Evolutionary conservation across 2,888 invertebrate species (phyloP).

Genomic region (Neoitamus cyanurus): DNA sequence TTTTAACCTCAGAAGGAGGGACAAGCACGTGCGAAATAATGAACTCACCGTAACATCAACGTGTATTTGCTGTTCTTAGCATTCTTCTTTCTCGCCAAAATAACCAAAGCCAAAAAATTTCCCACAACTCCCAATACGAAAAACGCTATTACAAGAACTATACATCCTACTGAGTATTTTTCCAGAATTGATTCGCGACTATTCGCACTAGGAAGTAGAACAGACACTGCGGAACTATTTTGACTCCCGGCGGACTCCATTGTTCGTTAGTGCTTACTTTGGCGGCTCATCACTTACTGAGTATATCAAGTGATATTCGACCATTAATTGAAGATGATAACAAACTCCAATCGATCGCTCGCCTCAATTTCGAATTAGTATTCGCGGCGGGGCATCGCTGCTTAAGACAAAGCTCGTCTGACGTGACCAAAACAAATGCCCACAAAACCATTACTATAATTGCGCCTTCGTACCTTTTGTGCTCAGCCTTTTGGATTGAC

Average conservation of each 20-base stretch:
- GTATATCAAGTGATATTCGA: slow-evolving; percentile 13
- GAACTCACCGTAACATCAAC: slow-evolving; percentile 70
- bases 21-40: background rate
- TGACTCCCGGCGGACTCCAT: slow-evolving; percentile 35
- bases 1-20: background rate
- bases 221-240: slow-evolving; percentile 6
- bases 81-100: slow-evolving; percentile 77
- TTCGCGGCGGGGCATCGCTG: slow-evolving; percentile 17
- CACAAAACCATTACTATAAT: slow-evolving; percentile 14
- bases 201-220: background rate
- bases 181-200: background rate
- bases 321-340: slow-evolving; percentile 40
- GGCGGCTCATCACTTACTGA: slow-evolving; percentile 35
- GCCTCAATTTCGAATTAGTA: slow-evolving; percentile 47
- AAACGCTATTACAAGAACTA: slow-evolving; percentile 62
- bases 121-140: slow-evolving; percentile 78
- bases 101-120: slow-evolving; percentile 80
- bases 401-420: slow-evolving; percentile 21
- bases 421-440: slow-evolving; percentile 47
- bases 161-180: background rate
- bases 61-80: slow-evolving; percentile 84
- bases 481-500: slow-evolving; percentile 29
- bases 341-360: slow-evolving; percentile 43
- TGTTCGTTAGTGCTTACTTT: slow-evolving; percentile 19
- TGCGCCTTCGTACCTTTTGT: slow-evolving; percentile 16